Percentiles rank a stretch among this genome's conserved stretches.
Evolutionary conservation across 1,140 invertebrate species (phyloP).

Genomic region (Acromyrmex heyeri): DNA sequence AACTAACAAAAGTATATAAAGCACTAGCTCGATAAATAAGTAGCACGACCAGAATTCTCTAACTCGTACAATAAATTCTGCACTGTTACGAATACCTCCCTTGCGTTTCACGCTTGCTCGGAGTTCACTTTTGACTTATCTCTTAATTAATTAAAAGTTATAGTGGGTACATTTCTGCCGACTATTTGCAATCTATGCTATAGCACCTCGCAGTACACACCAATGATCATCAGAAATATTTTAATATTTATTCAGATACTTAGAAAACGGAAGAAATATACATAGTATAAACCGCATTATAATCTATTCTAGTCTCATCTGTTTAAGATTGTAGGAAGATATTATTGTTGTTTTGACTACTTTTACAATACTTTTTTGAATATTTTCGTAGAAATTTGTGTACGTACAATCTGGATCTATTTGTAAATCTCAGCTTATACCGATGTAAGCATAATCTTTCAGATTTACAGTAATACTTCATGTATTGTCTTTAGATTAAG

Average conservation of each 20-base stretch:
- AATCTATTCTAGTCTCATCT: background rate
- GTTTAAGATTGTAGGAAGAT: background rate
- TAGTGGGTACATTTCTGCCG: slow-evolving; percentile 12
- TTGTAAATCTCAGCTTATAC: background rate
- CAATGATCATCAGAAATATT: background rate
- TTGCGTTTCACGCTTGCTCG: slow-evolving; percentile 42
- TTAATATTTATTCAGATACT: background rate
- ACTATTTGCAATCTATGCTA: slow-evolving; percentile 13
- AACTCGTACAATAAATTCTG: slow-evolving; percentile 58
- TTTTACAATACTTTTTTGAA: background rate
- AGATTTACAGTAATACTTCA: background rate
- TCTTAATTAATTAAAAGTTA: slow-evolving; percentile 64
- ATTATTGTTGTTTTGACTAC: background rate
- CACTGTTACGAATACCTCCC: slow-evolving; percentile 46
- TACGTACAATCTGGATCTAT: background rate
- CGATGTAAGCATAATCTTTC: background rate
- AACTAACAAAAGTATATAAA: slow-evolving; percentile 51
- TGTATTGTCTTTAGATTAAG: background rate
- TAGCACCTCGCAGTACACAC: background rate
- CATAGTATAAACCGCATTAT: background rate
- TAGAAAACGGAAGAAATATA: background rate
- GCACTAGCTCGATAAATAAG: slow-evolving; percentile 61
- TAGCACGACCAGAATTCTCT: slow-evolving; percentile 51
- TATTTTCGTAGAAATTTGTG: background rate
- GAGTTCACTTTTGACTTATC: slow-evolving; percentile 60